Evolutionary conservation across 1,140 invertebrate genomes (phyloP), one percentile per base, ranked within the genome.

Genomic region (Trypoxylus dichotomus): DNA sequence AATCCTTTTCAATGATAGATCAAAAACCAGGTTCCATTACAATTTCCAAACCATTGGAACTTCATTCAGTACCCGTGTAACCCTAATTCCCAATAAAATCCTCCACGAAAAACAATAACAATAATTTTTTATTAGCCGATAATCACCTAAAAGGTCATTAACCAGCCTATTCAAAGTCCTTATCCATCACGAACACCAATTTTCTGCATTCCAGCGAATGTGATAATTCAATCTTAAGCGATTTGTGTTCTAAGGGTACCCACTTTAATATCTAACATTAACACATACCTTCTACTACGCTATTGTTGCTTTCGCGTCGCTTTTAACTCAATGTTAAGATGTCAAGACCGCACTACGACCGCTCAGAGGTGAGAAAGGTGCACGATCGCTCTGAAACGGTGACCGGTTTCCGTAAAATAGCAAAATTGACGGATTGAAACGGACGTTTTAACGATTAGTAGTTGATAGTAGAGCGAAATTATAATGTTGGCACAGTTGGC

Each of bases 271-370:
- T 13, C 8, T 47, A 19, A 47, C 13, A 47, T 47, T 37, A 47
- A 13, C n/a, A 3, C 43, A 47, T 63, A 25, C 6, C 60, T 63
- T 11, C 7, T 63, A 63, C 3, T 37, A 8, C 32, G 5, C 60
- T 63, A 63, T 63, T 63, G 60, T 63, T 58, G 24, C 60, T 63
- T 63, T 63, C 60, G 21, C 60, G 21, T 63, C 19, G n/a, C 19
- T 63, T 7, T 19, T 24, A 27, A 63, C 21, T 63, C 60, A 63
- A 63, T 63, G 60, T 63, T 63, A 63, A 63, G 60, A 63, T 63
- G 60, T 63, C 60, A 63, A 63, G 60, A 63, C 60, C 60, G 13
- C 60, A 63, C 43, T 15, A 13, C n/a, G n/a, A 11, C 32, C 21
- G 60, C 25, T 25, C 21, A 63, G 1, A 63, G 60, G 43, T 47